Base-by-base conservation (phyloP, 92 coral and sea anemone genomes). In the Palythoa grandis region DNA sequence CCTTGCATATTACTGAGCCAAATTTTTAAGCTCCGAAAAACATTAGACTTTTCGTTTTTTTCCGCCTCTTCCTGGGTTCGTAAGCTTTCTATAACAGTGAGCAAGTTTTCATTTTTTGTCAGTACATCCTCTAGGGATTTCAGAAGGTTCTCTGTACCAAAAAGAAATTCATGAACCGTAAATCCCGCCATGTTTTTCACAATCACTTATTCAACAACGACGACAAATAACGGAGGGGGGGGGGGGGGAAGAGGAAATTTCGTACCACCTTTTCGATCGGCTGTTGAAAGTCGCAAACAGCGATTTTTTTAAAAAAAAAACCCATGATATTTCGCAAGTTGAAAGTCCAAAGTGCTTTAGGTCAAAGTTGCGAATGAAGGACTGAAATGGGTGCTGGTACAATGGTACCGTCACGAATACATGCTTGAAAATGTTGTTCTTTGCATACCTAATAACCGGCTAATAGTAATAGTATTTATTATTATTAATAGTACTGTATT, bases 91-190 rank as follows among this genome's bases (percentile, higher is more conserved):
- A 91, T 54, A 52, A 79, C 87, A 56, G 88, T 74, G 70, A 87
- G 82, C 17, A 91, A 80, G 13, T 70, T 76, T 20, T 88, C 72
- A 17, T 74, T 83, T 74, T 79, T 76, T 38, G 84, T 65, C 52
- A 91, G 54, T 69, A 88, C 89, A 87, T 78, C 93, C 67, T 91
- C 93, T 15, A 91, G 82, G 57, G 75, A 84, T 67, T 70, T 74
- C 82, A 82, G 89, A 72, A 91, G 93, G 88, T 60, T 52, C 11
- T 86, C 68, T 29, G 69, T 82, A 23, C 77, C 82, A 58, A 84
- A 89, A 25, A 87, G 88, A 83, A 83, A 37, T 19, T 70, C 79
- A 3, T 40, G 78, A 83, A 71, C 87, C 79, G 52, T 73, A 52
- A 71, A 37, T 43, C 79, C 77, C 79, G 69, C 79, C 77, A 83